phyloP scores from a whole-genome alignment of 1,140 invertebrate species.

The Melipona quadrifasciata region DNA sequence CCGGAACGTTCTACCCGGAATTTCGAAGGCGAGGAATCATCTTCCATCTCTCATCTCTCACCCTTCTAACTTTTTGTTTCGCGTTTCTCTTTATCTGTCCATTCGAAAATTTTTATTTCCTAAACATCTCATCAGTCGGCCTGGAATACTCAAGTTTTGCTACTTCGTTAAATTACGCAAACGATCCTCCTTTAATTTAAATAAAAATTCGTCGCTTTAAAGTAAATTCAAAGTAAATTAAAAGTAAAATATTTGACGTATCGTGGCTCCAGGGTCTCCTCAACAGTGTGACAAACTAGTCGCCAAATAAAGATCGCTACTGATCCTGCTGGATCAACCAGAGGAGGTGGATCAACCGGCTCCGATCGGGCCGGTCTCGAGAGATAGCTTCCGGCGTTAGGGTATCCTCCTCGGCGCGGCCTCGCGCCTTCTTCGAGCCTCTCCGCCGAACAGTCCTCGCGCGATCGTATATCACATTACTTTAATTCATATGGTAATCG shows the following conservation, averaged over 20 bases:
- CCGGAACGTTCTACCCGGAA: background rate
- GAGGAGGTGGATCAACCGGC: too few species aligned
- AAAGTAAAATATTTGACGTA: background rate
- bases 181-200: too few species aligned
- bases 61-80: too few species aligned
- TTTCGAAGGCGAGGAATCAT: background rate
- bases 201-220: too few species aligned
- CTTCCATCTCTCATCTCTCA: background rate
- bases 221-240: too few species aligned
- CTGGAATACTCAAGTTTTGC: background rate
- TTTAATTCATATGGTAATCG: constrained; percentile 82
- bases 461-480: constrained; percentile 77
- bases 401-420: constrained; percentile 33
- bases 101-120: background rate
- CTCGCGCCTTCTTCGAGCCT: constrained; percentile 55
- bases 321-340: background rate
- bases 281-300: background rate
- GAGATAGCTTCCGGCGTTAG: constrained; percentile 29
- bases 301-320: background rate
- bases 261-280: too few species aligned
- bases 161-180: background rate
- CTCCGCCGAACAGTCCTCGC: constrained; percentile 45
- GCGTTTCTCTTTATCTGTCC: background rate
- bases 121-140: background rate
- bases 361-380: constrained; percentile 27